Evolutionary conservation across 2,797 vertebrate genomes (phyloP), one percentile per base, ranked within the genome.

Genomic region (Eupleurogrammus muticus): DNA sequence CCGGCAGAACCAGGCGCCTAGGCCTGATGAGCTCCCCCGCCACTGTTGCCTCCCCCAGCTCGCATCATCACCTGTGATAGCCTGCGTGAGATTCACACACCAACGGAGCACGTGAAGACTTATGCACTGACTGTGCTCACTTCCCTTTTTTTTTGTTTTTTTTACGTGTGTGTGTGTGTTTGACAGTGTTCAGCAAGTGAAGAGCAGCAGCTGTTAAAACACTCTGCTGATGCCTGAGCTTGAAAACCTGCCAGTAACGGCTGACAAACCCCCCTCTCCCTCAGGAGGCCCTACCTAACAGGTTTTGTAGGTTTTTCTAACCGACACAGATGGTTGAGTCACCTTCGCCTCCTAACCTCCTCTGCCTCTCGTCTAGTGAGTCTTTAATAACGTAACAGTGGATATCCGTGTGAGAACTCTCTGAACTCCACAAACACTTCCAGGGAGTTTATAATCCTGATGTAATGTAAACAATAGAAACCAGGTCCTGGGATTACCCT

Each of bases 221-320:
- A 91, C 87, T 87, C 65, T 73, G 82, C 51, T 64, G 77, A 89
- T 87, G 90, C 80, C 87, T 90, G 90, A 73, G 79, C 72, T 86
- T 92, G 88, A 92, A 90, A 90, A 89, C 79, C 91, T 93, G 92
- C 90, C 91, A 90, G 89, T 87, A 92, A 92, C 91, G 83, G 90
- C 91, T 92, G 92, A 85, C 89, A 49, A 62, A 24, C 48, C 46
- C 40, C 19, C 19, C 5, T 71, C 71, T 54, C 75, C 71, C 69
- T 57, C 71, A 49, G 77, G 72, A 88, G 80, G 81, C 75, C 81
- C 80, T 40, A 84, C 78, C 88, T 4, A 89, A 91, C 92, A 86
- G 89, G 91, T 92, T 91, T 60, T 42, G 89, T 90, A 48, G 88
- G 82, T 92, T 92, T 87, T 36, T 54, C 78, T 84, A 90, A 92